phyloP scores from a whole-genome alignment of 1,140 invertebrate species.

The Proctacanthus coquilletti region DNA sequence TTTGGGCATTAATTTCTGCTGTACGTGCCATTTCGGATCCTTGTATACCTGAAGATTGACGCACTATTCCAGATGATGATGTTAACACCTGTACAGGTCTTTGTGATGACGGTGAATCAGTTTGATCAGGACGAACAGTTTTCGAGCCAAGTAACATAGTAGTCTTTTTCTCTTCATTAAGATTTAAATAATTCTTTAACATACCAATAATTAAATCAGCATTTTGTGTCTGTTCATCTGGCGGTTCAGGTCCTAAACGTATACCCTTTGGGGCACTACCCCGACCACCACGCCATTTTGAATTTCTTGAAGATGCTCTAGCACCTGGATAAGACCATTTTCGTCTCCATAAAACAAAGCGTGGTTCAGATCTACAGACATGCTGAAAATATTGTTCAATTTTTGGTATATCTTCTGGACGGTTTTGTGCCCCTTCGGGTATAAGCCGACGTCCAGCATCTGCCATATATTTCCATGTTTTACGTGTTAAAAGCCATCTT shows the following conservation, averaged over 20 bases:
- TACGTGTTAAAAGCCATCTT: slow-evolving; percentile 70
- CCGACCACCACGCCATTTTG: slow-evolving; percentile 38
- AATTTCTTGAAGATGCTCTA: slow-evolving; percentile 36
- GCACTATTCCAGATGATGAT: not conserved
- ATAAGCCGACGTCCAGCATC: slow-evolving; percentile 72
- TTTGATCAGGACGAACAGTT: slow-evolving; percentile 21
- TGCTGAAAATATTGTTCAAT: slow-evolving; percentile 74
- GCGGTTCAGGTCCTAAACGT: too few relatives aligned
- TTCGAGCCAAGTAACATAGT: slow-evolving; percentile 17
- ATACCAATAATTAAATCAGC: slow-evolving; percentile 15
- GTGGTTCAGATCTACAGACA: slow-evolving; percentile 56
- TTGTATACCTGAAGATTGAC: not conserved
- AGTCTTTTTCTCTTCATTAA: slow-evolving; percentile 14
- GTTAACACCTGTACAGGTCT: too few relatives aligned
- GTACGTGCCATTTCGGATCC: not conserved
- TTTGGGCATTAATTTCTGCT: too few relatives aligned
- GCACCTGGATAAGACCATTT: slow-evolving; percentile 63
- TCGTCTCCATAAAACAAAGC: slow-evolving; percentile 58
- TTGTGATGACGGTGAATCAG: slow-evolving; percentile 17
- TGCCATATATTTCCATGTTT: slow-evolving; percentile 82
- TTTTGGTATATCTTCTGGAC: slow-evolving; percentile 54
- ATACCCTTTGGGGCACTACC: slow-evolving; percentile 37
- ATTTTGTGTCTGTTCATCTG: slow-evolving; percentile 9
- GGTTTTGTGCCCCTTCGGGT: slow-evolving; percentile 54
- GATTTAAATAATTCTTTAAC: slow-evolving; percentile 18